Base-by-base conservation (phyloP, 1,140 invertebrate species). In the Periplaneta americana region DNA sequence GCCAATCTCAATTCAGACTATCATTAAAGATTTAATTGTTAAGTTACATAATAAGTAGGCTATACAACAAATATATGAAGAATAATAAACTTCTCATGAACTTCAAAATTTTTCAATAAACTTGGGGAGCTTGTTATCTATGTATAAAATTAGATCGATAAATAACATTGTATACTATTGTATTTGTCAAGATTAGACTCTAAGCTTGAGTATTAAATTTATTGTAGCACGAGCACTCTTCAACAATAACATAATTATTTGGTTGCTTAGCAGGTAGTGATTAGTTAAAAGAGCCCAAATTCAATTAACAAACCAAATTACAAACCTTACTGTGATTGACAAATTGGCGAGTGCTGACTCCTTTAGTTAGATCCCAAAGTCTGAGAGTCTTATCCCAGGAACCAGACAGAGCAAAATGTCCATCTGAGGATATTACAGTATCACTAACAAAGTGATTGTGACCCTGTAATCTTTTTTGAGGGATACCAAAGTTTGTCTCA, bases 371-470 rank as follows among this genome's bases (percentile, higher is more conserved):
- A 92, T 99, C 99, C 99, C 99, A 99, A 10, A 99, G 91, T 84
- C 99, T 94, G 35, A 99, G 92, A 82, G 98, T 99, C 88, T 98
- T 98, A 90, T 99, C 98, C 98, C 99, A 99, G 0, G 98, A 99
- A 36, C 99, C 98, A 83, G 98, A 99, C 17, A 99, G 91, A 82
- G 98, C 98, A 90, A 99, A 99, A 90, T 99, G 98, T 83, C 98
- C 99, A 91, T 99, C 99, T 82, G 98, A 98, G 6, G 98, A 99
- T 74, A 99, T 92, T 33, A 99, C 98, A 79, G 99, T 98, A 89
- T 99, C 99, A 84, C 97, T 98, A 85, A 99, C 98, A 89, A 99
- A 99, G 87, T 99, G 98, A 15, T 96, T 97, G 89, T 99, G 99
- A 74, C 98, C 98, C 87, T 97, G 95, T 13, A 99, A 91, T 88